Percentiles rank a stretch among this genome's conserved stretches.
Conservation (phyloP, 1,140 invertebrate species). For the Zaprionus camerounensis region DNA sequence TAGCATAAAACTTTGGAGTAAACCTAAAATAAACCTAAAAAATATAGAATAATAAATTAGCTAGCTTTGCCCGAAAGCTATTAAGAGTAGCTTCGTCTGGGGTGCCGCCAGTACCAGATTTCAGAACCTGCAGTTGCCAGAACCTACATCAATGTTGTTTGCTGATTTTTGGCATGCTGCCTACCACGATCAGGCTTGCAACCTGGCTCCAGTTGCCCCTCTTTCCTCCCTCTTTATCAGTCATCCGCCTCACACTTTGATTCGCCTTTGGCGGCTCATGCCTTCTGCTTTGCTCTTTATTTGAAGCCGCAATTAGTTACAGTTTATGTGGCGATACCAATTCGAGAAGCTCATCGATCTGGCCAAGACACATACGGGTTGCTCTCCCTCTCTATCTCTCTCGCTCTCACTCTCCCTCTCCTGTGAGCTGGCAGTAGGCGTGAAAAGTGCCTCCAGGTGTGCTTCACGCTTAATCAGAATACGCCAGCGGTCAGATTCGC, state of each 20-base stretch:
- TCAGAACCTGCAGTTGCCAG: constrained; percentile 15
- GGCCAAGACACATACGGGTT: constrained; percentile 42
- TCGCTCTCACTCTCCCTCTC: constrained; percentile 2
- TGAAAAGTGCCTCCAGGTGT: constrained; percentile 78
- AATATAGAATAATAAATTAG: constrained; percentile 10
- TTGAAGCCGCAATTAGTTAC: constrained; percentile 83
- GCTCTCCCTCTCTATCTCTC: constrained; percentile 6
- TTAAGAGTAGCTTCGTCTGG: constrained; percentile 12
- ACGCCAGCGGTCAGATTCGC: constrained; percentile 43
- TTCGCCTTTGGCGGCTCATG: constrained; percentile 45
- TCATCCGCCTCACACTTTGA: background rate
- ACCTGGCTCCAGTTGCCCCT: background rate
- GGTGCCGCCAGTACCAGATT: background rate
- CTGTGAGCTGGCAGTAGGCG: constrained; percentile 54
- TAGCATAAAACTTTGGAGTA: constrained; percentile 22
- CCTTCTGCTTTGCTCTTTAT: constrained; percentile 67
- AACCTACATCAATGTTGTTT: constrained; percentile 72
- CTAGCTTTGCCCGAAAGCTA: background rate
- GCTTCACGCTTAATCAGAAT: constrained; percentile 84
- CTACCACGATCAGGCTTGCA: constrained; percentile 17
- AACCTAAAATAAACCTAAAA: constrained; percentile 31
- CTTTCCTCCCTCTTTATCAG: constrained; percentile 24
- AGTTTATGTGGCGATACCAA: constrained; percentile 75
- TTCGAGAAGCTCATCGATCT: constrained; percentile 66
- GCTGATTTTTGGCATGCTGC: constrained; percentile 45